These are phyloP conservation scores for Bungarus multicinctus DNA, from an alignment of 2,113 vertebrate genomes.

Conservation along the genomic window DNA sequence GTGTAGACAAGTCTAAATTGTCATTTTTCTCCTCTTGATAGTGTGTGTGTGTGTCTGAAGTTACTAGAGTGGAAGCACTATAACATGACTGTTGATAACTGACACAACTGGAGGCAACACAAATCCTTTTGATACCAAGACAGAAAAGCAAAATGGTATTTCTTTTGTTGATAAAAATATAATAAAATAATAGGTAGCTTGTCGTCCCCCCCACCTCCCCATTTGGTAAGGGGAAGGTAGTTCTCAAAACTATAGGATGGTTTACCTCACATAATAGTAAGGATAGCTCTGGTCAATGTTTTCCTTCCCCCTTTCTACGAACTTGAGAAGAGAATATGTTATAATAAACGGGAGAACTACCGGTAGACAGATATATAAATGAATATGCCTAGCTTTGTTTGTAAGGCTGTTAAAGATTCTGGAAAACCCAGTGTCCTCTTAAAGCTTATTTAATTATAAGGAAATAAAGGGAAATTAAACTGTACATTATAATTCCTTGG, in stretches of 20 bases:
- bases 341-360: neutral
- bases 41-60: neutral
- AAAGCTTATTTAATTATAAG: neutral
- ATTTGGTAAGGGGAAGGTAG: neutral
- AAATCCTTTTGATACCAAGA: neutral
- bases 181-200: neutral
- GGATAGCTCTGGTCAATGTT: neutral
- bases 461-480: neutral
- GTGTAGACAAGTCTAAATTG: neutral
- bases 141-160: neutral
- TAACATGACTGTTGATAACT: neutral
- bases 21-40: neutral
- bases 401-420: neutral
- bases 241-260: neutral
- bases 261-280: neutral
- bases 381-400: neutral
- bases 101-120: neutral
- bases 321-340: neutral
- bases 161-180: neutral
- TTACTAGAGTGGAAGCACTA: neutral
- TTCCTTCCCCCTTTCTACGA: neutral
- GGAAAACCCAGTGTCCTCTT: neutral
- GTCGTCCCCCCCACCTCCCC: neutral
- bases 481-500: neutral
- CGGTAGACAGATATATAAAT: neutral